phyloP scores from a whole-genome alignment of 2,113 vertebrate genomes.

The Synchiropus splendidus region DNA sequence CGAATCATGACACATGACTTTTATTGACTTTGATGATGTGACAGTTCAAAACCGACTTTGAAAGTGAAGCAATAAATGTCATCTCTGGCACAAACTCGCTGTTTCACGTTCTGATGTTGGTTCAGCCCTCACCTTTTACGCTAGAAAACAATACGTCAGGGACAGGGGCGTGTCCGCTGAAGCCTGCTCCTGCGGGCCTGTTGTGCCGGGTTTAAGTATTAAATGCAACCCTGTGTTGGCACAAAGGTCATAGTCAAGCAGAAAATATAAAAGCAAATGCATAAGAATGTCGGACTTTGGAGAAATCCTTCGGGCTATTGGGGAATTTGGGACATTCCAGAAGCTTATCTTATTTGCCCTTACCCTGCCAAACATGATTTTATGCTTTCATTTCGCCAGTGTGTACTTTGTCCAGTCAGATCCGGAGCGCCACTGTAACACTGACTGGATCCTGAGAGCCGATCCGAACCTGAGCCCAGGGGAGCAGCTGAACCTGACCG shows the following conservation, averaged over 20 bases:
- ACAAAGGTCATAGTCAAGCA: slow-evolving; percentile 15
- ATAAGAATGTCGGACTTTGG: slow-evolving; percentile 67
- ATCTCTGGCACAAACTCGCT: no score
- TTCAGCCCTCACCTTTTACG: no score
- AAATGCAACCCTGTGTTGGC: slow-evolving; percentile 32
- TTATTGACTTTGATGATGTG: no score
- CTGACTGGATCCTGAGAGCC: slow-evolving; percentile 35
- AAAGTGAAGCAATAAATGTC: no score
- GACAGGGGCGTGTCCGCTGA: no score
- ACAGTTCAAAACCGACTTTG: no score
- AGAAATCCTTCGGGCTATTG: slow-evolving; percentile 62
- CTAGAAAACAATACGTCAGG: no score
- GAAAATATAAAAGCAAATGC: no score
- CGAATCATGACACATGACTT: no score
- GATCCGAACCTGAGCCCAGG: slow-evolving; percentile 61
- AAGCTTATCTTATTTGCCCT: slow-evolving; percentile 58
- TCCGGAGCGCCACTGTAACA: slow-evolving; percentile 62
- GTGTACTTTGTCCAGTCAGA: slow-evolving; percentile 67
- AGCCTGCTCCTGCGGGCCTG: no score
- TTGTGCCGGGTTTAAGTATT: slow-evolving; percentile 48
- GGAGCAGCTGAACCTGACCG: slow-evolving; percentile 66
- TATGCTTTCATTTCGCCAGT: slow-evolving; percentile 64
- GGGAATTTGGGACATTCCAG: slow-evolving; percentile 77
- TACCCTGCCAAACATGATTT: slow-evolving; percentile 42
- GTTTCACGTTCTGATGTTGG: no score